These are phyloP conservation scores for Drosophila mauritiana DNA, from an alignment of 1,140 invertebrate genomes.

Conservation along the genomic window DNA sequence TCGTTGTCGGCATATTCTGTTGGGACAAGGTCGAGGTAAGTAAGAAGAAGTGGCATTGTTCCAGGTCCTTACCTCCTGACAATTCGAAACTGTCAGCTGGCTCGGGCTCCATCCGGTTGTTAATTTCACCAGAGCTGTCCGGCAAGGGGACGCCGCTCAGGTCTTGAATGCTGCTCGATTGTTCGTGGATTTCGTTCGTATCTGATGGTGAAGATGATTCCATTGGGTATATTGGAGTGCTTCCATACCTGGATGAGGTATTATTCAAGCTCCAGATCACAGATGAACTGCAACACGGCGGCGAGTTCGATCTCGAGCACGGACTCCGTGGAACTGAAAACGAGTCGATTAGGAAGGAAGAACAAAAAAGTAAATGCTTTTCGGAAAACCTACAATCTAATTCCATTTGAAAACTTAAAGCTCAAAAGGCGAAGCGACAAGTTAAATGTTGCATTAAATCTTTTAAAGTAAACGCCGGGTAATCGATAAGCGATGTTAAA, in stretches of 20 bases:
- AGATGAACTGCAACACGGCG: conserved; percentile 22
- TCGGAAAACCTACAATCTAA: neutral
- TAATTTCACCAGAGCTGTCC: neutral
- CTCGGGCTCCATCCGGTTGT: neutral
- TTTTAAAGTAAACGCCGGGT: neutral
- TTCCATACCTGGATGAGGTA: neutral
- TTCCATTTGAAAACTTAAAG: neutral
- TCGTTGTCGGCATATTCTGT: conserved; percentile 38
- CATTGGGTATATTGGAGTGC: neutral
- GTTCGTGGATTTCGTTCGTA: neutral
- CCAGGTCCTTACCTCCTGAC: conserved; percentile 1
- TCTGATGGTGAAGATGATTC: neutral
- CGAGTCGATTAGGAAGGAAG: neutral
- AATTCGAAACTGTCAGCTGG: neutral
- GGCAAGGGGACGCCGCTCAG: neutral
- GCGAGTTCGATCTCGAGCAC: neutral
- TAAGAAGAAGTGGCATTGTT: too few relatives aligned
- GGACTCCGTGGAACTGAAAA: conserved; percentile 6
- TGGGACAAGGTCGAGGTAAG: neutral
- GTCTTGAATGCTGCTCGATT: neutral
- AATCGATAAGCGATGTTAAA: neutral
- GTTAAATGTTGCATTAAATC: neutral
- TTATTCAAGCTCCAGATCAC: neutral
- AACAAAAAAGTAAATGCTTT: neutral
- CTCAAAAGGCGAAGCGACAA: neutral